Evolutionary conservation across 2,113 vertebrate genomes (phyloP).

Genomic region (Forbesichthys agassizii): DNA sequence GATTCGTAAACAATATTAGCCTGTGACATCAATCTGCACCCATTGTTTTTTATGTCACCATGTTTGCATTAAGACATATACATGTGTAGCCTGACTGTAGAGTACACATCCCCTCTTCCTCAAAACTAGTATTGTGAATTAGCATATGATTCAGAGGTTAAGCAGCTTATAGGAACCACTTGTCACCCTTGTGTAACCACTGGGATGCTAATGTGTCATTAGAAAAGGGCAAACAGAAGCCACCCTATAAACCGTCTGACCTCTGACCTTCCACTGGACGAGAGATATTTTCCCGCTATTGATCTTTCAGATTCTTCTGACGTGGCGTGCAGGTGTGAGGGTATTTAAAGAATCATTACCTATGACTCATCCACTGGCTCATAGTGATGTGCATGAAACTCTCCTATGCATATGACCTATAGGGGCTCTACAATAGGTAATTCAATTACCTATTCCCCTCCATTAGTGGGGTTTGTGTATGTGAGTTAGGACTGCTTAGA

Average conservation of each 20-base stretch:
- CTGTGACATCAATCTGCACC: too few species aligned
- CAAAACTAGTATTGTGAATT: conserved; percentile 11
- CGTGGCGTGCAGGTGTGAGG: conserved; percentile 67
- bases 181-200: conserved; percentile 51
- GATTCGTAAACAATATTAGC: too few species aligned
- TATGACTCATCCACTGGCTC: conserved; percentile 8
- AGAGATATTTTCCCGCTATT: conserved; percentile 50
- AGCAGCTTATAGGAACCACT: conserved; percentile 35
- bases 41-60: too few species aligned
- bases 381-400: conserved; percentile 48
- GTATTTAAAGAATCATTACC: conserved; percentile 52
- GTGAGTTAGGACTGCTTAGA: background rate
- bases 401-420: background rate
- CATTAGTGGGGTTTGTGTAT: background rate
- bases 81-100: too few species aligned
- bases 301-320: conserved; percentile 59
- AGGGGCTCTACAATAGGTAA: conserved; percentile 11
- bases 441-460: conserved; percentile 19
- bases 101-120: conserved; percentile 11
- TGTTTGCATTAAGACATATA: too few species aligned
- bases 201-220: conserved; percentile 45
- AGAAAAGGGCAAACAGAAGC: conserved; percentile 47
- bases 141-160: conserved; percentile 45
- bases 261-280: conserved; percentile 53
- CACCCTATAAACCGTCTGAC: conserved; percentile 45